Conservation (phyloP, 2,797 vertebrate genomes). For the Allobates femoralis region DNA sequence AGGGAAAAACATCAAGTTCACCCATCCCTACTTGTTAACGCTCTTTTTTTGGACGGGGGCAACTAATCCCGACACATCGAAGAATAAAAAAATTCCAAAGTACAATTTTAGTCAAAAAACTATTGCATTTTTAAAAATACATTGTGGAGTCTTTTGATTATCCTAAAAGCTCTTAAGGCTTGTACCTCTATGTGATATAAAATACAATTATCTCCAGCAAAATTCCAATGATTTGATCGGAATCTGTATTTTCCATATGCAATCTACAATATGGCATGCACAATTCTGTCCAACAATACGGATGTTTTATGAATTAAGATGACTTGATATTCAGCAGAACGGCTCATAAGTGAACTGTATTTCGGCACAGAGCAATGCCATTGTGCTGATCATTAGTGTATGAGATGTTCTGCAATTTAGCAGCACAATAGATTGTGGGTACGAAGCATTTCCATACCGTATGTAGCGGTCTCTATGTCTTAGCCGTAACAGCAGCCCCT, state of each 20-base stretch:
- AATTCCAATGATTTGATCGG: not conserved
- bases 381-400: conserved; percentile 46
- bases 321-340: conserved; percentile 28
- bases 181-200: not conserved
- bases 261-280: not conserved
- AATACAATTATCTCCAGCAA: conserved; percentile 16
- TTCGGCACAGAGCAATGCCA: conserved; percentile 33
- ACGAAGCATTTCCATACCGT: conserved; percentile 36
- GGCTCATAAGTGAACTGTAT: conserved; percentile 2
- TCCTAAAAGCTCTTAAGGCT: conserved; percentile 2
- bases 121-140: not conserved
- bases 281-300: conserved; percentile 10
- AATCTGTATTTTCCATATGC: conserved; percentile 10
- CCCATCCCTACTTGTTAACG: not conserved
- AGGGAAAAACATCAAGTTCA: too few species aligned
- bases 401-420: conserved; percentile 41
- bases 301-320: conserved; percentile 30
- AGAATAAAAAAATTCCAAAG: not conserved
- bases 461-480: conserved; percentile 31
- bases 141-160: not conserved
- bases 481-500: conserved; percentile 43
- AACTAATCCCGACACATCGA: not conserved
- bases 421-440: conserved; percentile 44
- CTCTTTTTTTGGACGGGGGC: too few species aligned
- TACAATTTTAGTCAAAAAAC: not conserved